Evolutionary conservation across 2,113 vertebrate genomes (phyloP), one percentile per base, ranked within the genome.

Genomic region (Tupaia chinensis): DNA sequence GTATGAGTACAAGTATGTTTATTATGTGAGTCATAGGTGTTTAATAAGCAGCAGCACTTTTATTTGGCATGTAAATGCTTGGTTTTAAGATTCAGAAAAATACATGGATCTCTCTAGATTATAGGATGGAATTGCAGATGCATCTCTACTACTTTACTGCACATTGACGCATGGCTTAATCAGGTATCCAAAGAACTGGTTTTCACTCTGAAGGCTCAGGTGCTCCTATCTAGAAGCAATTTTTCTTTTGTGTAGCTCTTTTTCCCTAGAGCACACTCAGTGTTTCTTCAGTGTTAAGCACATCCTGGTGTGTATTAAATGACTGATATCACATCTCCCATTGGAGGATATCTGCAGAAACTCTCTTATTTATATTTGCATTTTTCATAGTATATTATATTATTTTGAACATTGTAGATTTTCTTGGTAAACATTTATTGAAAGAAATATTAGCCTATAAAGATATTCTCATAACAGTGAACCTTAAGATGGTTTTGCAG

Each of bases 371-470:
- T 84, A 25, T 44, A 34, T 58, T 14, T 66, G 2, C 1, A 7
- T 70, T 66, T 94, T 79, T 95, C 25, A 69, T 29, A 54, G 22
- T 10, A 61, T 19, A 58, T 81, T 77, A 1, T 11, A 94, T 9
- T 20, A 16, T 69, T 14, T 44, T 72, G 17, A 68, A 79, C n/a
- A 68, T 17, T 91, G 54, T 54, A 25, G 19, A 69, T 78, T 85
- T 89, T 87, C 74, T 80, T 73, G 32, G 32, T 61, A 88, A 91
- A 27, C 27, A 32, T 77, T 91, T 72, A 56, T 56, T 87, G 29
- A 94, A 77, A 20, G 29, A 85, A 77, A 78, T 84, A 88, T 92
- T 70, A 87, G 44, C 65, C 29, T 53, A 58, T 60, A 54, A 85
- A 73, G 34, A 77, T 12, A 81, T 54, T 58, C 32, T 22, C 4